Evolutionary conservation across 35 echinoderm and acorn worm species (phyloP).

Genomic region (Acanthaster planci): DNA sequence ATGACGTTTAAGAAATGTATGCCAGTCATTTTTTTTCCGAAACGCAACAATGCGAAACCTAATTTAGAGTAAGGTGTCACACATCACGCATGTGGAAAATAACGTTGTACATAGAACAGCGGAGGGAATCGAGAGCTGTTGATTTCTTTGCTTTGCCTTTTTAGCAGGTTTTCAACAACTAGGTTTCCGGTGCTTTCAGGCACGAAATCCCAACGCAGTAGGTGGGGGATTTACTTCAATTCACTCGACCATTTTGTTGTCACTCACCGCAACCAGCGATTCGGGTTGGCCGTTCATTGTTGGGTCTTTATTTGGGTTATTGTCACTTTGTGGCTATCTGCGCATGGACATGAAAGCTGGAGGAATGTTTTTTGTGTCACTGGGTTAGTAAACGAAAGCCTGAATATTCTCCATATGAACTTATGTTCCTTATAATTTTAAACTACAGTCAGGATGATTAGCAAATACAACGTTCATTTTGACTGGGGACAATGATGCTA

Average conservation of each 20-base stretch:
- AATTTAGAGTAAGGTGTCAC: too few relatives aligned
- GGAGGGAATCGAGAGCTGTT: background rate
- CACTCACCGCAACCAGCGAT: constrained; percentile 4
- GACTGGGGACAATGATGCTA: too few relatives aligned
- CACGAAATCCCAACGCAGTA: background rate
- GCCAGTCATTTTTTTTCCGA: too few relatives aligned
- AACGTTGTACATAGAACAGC: too few relatives aligned
- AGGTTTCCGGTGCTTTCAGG: constrained; percentile 18
- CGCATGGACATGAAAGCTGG: background rate
- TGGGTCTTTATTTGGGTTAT: constrained; percentile 8
- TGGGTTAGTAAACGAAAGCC: background rate
- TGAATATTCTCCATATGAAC: too few relatives aligned
- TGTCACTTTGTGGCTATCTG: constrained; percentile 10
- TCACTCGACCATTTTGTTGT: background rate
- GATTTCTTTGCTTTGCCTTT: background rate
- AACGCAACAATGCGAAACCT: too few relatives aligned
- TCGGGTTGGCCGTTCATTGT: background rate
- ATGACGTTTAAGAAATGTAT: too few relatives aligned
- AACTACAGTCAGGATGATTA: too few relatives aligned
- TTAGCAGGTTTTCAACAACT: background rate
- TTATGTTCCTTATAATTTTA: too few relatives aligned
- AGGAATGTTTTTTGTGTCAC: background rate
- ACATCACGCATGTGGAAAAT: too few relatives aligned
- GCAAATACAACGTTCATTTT: too few relatives aligned
- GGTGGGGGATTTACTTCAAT: constrained; percentile 14